Evolutionary conservation across 2,888 invertebrate species (phyloP).

Genomic region (Athalia cordata): DNA sequence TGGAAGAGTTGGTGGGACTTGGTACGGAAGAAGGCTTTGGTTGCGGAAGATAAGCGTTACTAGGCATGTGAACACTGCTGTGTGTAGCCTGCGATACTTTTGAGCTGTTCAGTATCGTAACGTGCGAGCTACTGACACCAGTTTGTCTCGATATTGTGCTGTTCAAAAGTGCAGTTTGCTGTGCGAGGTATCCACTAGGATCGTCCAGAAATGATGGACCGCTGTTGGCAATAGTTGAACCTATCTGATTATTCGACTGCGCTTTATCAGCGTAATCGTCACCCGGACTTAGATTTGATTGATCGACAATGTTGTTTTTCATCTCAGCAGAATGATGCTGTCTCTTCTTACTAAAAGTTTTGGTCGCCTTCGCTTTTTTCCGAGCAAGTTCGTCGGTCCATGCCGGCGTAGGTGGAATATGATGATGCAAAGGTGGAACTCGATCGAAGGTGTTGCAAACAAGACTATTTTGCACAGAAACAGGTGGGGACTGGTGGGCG

Average conservation of each 20-base stretch:
- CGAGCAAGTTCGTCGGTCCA: slow-evolving; percentile 78
- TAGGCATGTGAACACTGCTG: background rate
- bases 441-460: slow-evolving; percentile 80
- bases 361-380: slow-evolving; percentile 76
- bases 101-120: slow-evolving; percentile 58
- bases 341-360: slow-evolving; percentile 75
- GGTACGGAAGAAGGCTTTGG: slow-evolving; percentile 63
- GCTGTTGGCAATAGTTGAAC: slow-evolving; percentile 58
- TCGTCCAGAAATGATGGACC: slow-evolving; percentile 93
- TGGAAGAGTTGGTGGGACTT: slow-evolving; percentile 65
- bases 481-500: slow-evolving; percentile 56
- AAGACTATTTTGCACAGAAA: slow-evolving; percentile 63
- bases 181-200: slow-evolving; percentile 92
- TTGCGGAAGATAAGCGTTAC: slow-evolving; percentile 65
- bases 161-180: slow-evolving; percentile 90
- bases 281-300: slow-evolving; percentile 60
- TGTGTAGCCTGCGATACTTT: slow-evolving; percentile 57
- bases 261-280: slow-evolving; percentile 66
- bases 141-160: slow-evolving; percentile 86
- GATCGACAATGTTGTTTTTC: slow-evolving; percentile 67
- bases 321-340: slow-evolving; percentile 73
- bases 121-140: slow-evolving; percentile 71
- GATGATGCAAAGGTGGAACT: slow-evolving; percentile 84
- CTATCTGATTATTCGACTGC: slow-evolving; percentile 52
- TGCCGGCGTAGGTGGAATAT: slow-evolving; percentile 77